A percentile compares a stretch with the other conserved stretches of the same genome.
phyloP scores from a whole-genome alignment of 92 coral and sea anemone genomes.

The Porites evermanni region DNA sequence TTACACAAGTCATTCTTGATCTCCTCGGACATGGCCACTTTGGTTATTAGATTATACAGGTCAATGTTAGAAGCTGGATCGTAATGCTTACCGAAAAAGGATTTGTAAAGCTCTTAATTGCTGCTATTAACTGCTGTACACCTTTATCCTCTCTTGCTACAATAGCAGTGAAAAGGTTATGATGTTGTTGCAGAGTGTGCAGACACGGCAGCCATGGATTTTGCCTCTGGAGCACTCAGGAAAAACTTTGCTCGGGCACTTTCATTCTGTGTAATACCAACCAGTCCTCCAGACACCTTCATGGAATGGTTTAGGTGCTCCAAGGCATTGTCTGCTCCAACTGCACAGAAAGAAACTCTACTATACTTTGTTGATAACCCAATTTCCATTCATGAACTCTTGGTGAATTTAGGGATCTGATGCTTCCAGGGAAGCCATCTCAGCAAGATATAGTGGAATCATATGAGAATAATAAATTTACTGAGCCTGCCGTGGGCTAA shows the following conservation, averaged over 20 bases:
- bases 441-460: conserved; percentile 67
- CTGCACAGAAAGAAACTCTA: conserved; percentile 64
- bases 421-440: conserved; percentile 38
- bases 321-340: conserved; percentile 67
- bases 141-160: conserved; percentile 60
- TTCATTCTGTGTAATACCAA: conserved; percentile 67
- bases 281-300: conserved; percentile 59
- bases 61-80: conserved; percentile 6
- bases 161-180: conserved; percentile 47
- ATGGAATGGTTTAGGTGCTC: conserved; percentile 57
- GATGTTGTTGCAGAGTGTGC: conserved; percentile 54
- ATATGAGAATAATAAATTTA: conserved; percentile 49
- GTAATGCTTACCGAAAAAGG: conserved; percentile 48
- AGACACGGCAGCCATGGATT: conserved; percentile 68
- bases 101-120: conserved; percentile 53
- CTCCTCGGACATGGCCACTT: conserved; percentile 44
- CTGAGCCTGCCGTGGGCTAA: conserved; percentile 58
- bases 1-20: conserved; percentile 56
- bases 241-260: conserved; percentile 67
- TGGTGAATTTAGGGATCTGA: conserved; percentile 59
- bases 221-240: conserved; percentile 67
- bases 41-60: conserved; percentile 65
- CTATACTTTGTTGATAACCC: conserved; percentile 55
- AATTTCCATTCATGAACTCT: conserved; percentile 63
- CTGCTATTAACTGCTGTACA: conserved; percentile 21